A percentile compares a stretch with the other conserved stretches of the same genome.
phyloP scores from a whole-genome alignment of 2,888 invertebrate genomes.

The Theodoxus fluviatilis region DNA sequence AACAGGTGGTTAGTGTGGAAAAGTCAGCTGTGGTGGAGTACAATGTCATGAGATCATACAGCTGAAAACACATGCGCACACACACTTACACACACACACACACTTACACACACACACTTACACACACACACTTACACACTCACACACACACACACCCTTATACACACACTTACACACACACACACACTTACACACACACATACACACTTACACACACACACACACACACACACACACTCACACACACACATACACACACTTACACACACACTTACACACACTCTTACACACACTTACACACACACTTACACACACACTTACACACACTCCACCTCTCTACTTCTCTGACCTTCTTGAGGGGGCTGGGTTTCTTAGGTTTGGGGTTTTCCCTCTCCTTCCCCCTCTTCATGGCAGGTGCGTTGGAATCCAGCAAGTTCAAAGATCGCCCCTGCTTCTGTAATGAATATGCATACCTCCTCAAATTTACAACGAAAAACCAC shows the following conservation, averaged over 20 bases:
- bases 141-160: not conserved
- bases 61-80: not conserved
- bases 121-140: not conserved
- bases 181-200: not conserved
- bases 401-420: slow-evolving; percentile 63
- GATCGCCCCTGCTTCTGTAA: no score
- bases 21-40: no score
- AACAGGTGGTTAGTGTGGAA: no score
- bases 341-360: slow-evolving; percentile 64
- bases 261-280: not conserved
- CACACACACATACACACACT: not conserved
- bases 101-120: slow-evolving; percentile 7
- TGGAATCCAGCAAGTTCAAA: slow-evolving; percentile 60
- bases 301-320: not conserved
- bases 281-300: not conserved
- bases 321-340: not conserved
- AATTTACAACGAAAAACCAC: no score
- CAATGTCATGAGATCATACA: no score
- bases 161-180: not conserved
- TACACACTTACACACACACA: not conserved
- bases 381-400: slow-evolving; percentile 68
- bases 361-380: slow-evolving; percentile 66
- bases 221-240: not conserved
- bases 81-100: slow-evolving; percentile 19
- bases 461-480: no score